Evolutionary conservation across 2,113 vertebrate genomes (phyloP).

Genomic region (Phrynocephalus versicolor): DNA sequence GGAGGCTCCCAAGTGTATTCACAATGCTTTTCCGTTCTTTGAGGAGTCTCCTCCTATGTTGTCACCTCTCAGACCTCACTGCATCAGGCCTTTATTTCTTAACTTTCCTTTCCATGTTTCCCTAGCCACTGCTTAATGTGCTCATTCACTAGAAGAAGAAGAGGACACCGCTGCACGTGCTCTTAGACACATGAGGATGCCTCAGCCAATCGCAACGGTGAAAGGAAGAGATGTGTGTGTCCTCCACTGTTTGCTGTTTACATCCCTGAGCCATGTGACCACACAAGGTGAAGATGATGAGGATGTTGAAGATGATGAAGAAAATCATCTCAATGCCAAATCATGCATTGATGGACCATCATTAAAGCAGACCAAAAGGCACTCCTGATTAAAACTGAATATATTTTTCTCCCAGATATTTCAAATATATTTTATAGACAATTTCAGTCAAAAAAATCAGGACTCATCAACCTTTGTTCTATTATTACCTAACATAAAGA

Average conservation of each 20-base stretch:
- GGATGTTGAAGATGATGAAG: constrained; percentile 55
- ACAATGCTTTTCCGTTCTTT: too few species aligned
- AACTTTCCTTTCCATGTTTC: background rate
- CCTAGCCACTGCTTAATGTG: background rate
- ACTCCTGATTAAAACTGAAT: constrained; percentile 39
- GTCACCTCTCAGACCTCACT: background rate
- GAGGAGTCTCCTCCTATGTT: too few species aligned
- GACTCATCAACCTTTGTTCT: background rate
- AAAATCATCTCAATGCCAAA: constrained; percentile 48
- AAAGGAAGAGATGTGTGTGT: too few species aligned
- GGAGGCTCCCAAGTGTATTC: too few species aligned
- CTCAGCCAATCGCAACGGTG: background rate
- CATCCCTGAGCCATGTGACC: too few species aligned
- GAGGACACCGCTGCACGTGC: background rate
- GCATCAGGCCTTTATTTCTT: background rate
- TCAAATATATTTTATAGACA: background rate
- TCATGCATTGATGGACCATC: constrained; percentile 63
- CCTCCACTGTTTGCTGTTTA: background rate
- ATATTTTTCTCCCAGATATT: background rate
- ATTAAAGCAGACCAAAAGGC: constrained; percentile 68
- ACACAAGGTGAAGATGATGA: background rate
- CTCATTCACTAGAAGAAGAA: background rate
- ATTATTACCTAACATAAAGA: background rate
- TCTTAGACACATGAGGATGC: too few species aligned
- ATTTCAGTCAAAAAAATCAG: background rate